Evolutionary conservation across 2,113 vertebrate genomes (phyloP).

Genomic region (Ptychochromis oligacanthus): DNA sequence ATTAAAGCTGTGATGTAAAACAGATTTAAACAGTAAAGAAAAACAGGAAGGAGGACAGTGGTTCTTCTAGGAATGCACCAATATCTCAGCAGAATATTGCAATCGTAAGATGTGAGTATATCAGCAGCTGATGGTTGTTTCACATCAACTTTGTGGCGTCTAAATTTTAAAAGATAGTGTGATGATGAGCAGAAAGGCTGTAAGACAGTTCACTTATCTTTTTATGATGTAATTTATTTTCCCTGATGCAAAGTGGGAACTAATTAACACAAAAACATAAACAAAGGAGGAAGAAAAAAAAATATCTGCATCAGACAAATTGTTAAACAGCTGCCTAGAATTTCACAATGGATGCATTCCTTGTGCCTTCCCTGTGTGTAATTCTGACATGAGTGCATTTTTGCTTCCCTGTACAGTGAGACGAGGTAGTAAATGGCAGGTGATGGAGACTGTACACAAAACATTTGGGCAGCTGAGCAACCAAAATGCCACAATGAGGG

Average conservation of each 20-base stretch:
- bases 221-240: background rate
- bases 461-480: conserved; percentile 43
- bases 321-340: no score
- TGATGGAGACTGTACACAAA: background rate
- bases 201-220: background rate
- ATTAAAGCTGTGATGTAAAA: background rate
- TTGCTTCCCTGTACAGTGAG: background rate
- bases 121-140: no score
- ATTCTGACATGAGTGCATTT: background rate
- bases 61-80: background rate
- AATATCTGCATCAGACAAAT: background rate
- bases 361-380: background rate
- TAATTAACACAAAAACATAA: no score
- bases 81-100: background rate
- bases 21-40: background rate
- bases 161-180: background rate
- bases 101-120: background rate
- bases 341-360: background rate
- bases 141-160: background rate
- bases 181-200: background rate
- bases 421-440: background rate
- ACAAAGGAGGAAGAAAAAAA: background rate
- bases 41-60: background rate
- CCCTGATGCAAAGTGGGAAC: background rate
- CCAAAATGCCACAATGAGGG: conserved; percentile 30